phyloP scores from a whole-genome alignment of 2,888 invertebrate species.

The Cryptocephalus moraei region DNA sequence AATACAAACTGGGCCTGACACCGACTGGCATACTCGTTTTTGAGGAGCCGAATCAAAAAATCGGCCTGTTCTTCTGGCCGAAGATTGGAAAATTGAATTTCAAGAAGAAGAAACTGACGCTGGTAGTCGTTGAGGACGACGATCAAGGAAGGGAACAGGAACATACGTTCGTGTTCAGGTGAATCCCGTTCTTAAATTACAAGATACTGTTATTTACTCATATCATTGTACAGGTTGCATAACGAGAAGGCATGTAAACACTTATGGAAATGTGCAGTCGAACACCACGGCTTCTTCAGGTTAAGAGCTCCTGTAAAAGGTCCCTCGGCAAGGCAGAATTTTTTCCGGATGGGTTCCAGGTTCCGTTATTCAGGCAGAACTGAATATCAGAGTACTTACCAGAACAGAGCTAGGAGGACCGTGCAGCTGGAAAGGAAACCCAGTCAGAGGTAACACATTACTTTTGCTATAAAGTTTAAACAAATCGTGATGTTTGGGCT shows the following conservation, averaged over 20 bases:
- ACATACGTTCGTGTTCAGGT: constrained; percentile 95
- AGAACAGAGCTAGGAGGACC: constrained; percentile 80
- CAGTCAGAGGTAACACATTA: constrained; percentile 60
- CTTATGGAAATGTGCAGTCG: constrained; percentile 99
- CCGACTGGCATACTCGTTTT: constrained; percentile 98
- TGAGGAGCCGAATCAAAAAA: constrained; percentile 84
- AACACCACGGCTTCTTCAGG: constrained; percentile 98
- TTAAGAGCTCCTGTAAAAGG: constrained; percentile 82
- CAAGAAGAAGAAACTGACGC: constrained; percentile 91
- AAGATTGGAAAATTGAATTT: constrained; percentile 97
- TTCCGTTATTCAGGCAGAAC: constrained; percentile 86
- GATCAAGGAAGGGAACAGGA: constrained; percentile 95
- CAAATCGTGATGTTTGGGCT: too few species aligned
- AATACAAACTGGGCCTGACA: constrained; percentile 92
- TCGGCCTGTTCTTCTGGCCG: constrained; percentile 98
- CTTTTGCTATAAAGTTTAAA: too few species aligned
- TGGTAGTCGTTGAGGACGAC: constrained; percentile 97
- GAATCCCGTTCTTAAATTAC: constrained; percentile 5
- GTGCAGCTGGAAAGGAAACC: constrained; percentile 95
- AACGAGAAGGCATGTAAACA: constrained; percentile 99
- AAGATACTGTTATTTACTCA: neutral
- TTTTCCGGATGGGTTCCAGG: constrained; percentile 97
- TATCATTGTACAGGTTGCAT: constrained; percentile 47
- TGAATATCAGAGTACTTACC: constrained; percentile 93
- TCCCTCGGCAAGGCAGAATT: constrained; percentile 83